Evolutionary conservation across 2,113 vertebrate species (phyloP).

Genomic region (Tenebrosternarchus preto): DNA sequence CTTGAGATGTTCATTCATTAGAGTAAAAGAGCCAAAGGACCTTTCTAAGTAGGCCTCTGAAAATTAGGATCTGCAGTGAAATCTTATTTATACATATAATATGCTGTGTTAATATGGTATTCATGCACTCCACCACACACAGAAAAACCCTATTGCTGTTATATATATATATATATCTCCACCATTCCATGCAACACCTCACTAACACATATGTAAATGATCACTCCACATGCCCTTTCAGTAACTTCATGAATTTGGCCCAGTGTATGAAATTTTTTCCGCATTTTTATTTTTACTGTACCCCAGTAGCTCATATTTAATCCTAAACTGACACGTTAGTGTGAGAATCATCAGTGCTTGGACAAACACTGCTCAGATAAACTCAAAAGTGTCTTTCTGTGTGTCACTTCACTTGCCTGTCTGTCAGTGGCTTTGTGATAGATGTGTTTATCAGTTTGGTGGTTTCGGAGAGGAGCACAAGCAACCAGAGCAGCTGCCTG

Average conservation of each 20-base stretch:
- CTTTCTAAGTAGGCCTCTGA: background rate
- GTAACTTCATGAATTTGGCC: background rate
- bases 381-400: constrained; percentile 56
- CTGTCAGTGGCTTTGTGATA: constrained; percentile 67
- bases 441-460: constrained; percentile 75
- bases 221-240: background rate
- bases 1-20: constrained; percentile 50
- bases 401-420: constrained; percentile 54
- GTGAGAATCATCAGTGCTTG: constrained; percentile 18
- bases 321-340: constrained; percentile 23
- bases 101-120: background rate
- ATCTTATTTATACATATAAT: constrained; percentile 15
- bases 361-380: constrained; percentile 48
- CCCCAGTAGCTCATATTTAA: constrained; percentile 1
- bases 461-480: constrained; percentile 60
- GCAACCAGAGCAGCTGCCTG: constrained; percentile 72
- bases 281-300: constrained; percentile 22
- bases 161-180: too few species aligned
- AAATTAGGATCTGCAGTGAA: background rate
- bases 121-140: background rate
- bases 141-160: too few species aligned
- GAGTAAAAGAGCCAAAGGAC: constrained; percentile 42
- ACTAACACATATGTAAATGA: background rate
- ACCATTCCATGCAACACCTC: background rate
- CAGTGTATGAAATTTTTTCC: background rate